A percentile compares a stretch with the other conserved stretches of the same genome.
phyloP scores from a whole-genome alignment of 2,888 invertebrate genomes.

The Dolichomitus sp. region DNA sequence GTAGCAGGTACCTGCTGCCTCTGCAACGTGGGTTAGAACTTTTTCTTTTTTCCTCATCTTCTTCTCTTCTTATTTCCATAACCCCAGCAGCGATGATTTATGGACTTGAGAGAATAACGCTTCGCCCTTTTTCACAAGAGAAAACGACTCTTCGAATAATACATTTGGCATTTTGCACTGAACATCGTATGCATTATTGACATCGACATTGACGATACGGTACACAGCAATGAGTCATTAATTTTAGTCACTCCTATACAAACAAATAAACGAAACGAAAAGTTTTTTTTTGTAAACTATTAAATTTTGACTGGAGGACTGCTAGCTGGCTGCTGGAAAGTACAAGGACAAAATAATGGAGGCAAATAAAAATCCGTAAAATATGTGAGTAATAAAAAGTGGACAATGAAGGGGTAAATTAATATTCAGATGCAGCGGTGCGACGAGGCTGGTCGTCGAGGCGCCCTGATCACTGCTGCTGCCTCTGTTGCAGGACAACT shows the following conservation, averaged over 20 bases:
- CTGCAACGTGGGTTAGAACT: slow-evolving; percentile 7
- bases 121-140: slow-evolving; percentile 12
- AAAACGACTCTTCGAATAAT: slow-evolving; percentile 33
- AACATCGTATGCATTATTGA: neutral
- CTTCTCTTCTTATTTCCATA: slow-evolving; percentile 52
- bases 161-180: slow-evolving; percentile 26
- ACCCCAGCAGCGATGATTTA: slow-evolving; percentile 54
- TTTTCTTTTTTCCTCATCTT: slow-evolving; percentile 22
- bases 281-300: neutral
- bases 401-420: slow-evolving; percentile 84
- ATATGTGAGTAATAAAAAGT: slow-evolving; percentile 84
- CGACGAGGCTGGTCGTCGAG: slow-evolving; percentile 44
- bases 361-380: slow-evolving; percentile 79
- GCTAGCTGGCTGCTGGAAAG: neutral
- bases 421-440: slow-evolving; percentile 80
- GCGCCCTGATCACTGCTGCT: slow-evolving; percentile 49
- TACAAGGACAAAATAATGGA: slow-evolving; percentile 66
- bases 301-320: neutral
- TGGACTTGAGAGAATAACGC: slow-evolving; percentile 34
- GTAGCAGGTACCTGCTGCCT: slow-evolving; percentile 58
- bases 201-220: slow-evolving; percentile 16
- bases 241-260: neutral
- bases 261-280: slow-evolving; percentile 6
- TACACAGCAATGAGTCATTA: slow-evolving; percentile 1
- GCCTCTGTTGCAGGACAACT: slow-evolving; percentile 16